phyloP scores from a whole-genome alignment of 2,888 invertebrate species.

The Minunthozetes semirufus region DNA sequence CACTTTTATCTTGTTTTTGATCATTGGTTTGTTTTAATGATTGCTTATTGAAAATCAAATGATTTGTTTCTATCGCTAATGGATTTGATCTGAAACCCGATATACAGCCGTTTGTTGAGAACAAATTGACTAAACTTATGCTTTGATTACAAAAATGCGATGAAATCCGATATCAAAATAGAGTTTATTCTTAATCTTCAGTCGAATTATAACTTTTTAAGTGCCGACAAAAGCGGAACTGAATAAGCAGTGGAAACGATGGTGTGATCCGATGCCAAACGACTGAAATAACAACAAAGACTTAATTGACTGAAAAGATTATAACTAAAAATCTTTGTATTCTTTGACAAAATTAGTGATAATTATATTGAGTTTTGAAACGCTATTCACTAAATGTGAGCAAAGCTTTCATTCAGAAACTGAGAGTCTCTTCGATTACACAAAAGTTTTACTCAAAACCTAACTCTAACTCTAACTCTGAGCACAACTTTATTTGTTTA shows the following conservation, averaged over 20 bases:
- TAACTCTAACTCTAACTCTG: too few species aligned
- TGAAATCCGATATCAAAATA: constrained; percentile 29
- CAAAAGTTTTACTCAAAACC: not conserved
- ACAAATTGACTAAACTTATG: not conserved
- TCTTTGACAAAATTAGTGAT: not conserved
- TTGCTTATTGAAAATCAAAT: too few species aligned
- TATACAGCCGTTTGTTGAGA: not conserved
- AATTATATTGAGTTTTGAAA: not conserved
- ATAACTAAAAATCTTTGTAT: not conserved
- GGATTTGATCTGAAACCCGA: too few species aligned
- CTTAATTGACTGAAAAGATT: constrained; percentile 21
- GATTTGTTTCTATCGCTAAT: too few species aligned
- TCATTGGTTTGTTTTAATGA: too few species aligned
- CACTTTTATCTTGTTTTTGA: too few species aligned
- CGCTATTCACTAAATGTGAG: not conserved
- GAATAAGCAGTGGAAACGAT: not conserved
- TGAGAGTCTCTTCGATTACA: not conserved
- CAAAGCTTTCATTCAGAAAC: too few species aligned
- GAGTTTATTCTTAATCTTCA: constrained; percentile 28
- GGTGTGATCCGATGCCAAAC: constrained; percentile 18
- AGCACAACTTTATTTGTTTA: too few species aligned
- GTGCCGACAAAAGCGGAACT: constrained; percentile 30
- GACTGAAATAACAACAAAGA: constrained; percentile 28
- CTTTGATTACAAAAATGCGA: not conserved
- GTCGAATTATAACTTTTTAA: not conserved